These are phyloP conservation scores for Anguilla pacifica DNA, from an alignment of 2,797 vertebrate genomes.

Conservation along the genomic window DNA sequence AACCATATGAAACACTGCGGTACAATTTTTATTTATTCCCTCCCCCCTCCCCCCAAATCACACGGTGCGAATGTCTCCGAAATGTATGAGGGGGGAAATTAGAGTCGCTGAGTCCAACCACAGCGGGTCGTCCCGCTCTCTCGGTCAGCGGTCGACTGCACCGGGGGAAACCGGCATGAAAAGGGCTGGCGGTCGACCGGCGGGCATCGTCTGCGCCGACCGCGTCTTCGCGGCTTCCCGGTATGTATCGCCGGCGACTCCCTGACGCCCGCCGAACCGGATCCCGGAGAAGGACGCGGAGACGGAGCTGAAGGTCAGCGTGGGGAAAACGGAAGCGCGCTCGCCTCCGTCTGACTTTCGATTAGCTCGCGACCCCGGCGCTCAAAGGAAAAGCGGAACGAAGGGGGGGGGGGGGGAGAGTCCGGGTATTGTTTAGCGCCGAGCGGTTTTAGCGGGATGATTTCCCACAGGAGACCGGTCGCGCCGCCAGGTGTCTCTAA, in stretches of 20 bases:
- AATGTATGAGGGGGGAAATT: constrained; percentile 12
- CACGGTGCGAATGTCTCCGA: background rate
- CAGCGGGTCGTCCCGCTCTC: background rate
- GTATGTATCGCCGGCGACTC: background rate
- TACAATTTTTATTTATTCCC: background rate
- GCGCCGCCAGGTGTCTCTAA: background rate
- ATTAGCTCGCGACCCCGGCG: background rate
- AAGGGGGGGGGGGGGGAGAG: background rate
- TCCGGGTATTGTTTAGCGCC: background rate
- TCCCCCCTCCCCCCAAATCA: background rate
- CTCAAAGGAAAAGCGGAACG: background rate
- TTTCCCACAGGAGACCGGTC: background rate
- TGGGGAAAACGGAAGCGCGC: background rate
- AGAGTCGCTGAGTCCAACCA: background rate
- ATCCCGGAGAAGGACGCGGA: background rate
- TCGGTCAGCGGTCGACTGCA: background rate
- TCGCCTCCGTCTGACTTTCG: background rate
- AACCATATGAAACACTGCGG: background rate
- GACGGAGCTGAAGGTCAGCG: no score
- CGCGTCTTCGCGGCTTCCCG: background rate
- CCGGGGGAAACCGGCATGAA: background rate
- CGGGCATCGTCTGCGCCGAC: background rate
- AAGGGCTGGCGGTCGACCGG: background rate
- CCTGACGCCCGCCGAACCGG: background rate
- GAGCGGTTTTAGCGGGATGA: background rate